Base-by-base conservation (phyloP, 1,140 invertebrate genomes). In the Formica exsecta region DNA sequence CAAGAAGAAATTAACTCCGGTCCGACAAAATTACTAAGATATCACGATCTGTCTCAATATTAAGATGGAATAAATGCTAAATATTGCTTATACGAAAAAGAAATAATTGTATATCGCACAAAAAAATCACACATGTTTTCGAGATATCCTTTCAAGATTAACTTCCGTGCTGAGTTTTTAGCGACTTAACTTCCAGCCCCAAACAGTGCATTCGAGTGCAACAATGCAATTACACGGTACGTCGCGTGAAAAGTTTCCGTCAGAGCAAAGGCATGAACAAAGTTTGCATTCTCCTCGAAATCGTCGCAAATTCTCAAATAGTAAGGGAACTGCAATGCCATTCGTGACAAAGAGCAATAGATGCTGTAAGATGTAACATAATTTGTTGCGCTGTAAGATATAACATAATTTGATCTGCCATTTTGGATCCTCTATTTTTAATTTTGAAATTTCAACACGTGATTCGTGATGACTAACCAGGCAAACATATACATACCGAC, bases 191-290 rank as follows among this genome's bases (percentile, higher is more conserved):
- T 79, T 79, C 1, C 25, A 77, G 29, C n/a, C 41, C 75, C 41
- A 44, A 79, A 65, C 22, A 38, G 9, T 64, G 61, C 61, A 41
- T 79, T 62, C 75, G 61, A 36, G 61, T 51, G 29, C 75, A 51
- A 79, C 75, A 79, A 66, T 79, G 75, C 61, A 79, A 66, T 79
- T 79, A 79, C 41, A 79, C 44, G 41, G 75, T 79, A 66, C 29
- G 19, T 3, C 25, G 38, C 25, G 59, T 29, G 19, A 66, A 32
- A 77, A 79, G 75, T 66, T 79, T 48, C 3, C 29, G 32, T 22
- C 8, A 13, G 22, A 41, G 1, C 5, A 7, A 48, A 44, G 1
- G 32, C 7, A 59, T 48, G n/a, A 77, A 36, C 41, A 13, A 65
- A 77, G 25, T 29, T 48, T 41, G 57, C 41, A 32, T n/a, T 75